Evolutionary conservation across 2,113 vertebrate genomes (phyloP), one percentile per base, ranked within the genome.

Genomic region (Pedionomus torquatus): DNA sequence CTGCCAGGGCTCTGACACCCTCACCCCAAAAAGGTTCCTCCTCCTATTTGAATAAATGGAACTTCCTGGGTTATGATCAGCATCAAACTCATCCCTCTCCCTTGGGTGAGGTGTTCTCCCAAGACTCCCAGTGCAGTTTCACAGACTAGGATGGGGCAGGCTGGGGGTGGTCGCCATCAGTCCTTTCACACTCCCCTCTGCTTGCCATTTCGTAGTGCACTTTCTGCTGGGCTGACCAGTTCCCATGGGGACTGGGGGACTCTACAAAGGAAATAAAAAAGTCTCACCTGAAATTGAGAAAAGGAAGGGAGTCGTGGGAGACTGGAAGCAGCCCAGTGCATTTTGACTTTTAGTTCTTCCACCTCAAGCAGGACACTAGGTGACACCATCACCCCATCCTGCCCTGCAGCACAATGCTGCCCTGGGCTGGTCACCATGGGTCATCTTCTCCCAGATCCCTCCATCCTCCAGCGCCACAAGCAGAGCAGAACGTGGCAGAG

Each of bases 181-280:
- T 10, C 68, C 49, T 63, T 44, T 14, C 68, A 39, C 26, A 4
- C 35, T 21, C 60, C 19, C 4, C 31, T 33, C 65, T 20, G 18
- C 43, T 66, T 23, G 31, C 48, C 35, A 15, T 2, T 24, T 54
- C 1, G 0, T 16, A 69, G 55, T 26, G 14, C 17, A 13, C 44
- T 52, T 17, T 43, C 55, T 55, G 46, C 25, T 63, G 54, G 63
- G 54, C 35, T 57, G 35, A n/a, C 16, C 19, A 24, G 35, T 20
- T 64, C 23, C 60, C 12, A 5, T 1, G 18, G 51, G 33, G 24
- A 78, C 41, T 10, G 11, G 37, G 44, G 41, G 39, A 7, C 11
- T 23, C 28, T 9, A 17, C 4, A 33, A 55, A 46, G 68, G 10
- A 11, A 41, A 20, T 21, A 51, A 20, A 21, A 52, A 60, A 37